Conservation (phyloP, 2,888 invertebrate species). For the Meloe dianella region DNA sequence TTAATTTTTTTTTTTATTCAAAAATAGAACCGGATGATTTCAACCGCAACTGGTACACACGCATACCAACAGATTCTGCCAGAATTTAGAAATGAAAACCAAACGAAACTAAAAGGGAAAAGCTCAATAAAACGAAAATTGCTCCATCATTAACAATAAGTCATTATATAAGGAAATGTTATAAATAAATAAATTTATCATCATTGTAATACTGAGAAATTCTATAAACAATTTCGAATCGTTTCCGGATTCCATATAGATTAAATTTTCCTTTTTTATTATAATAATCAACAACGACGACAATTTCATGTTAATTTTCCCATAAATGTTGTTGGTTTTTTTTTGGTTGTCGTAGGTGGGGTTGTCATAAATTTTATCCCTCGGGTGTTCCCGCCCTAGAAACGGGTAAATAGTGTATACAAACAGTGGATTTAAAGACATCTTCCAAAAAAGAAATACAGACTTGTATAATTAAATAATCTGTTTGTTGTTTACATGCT, state of each 20-base stretch:
- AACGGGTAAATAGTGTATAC: constrained; percentile 33
- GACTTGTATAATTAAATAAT: constrained; percentile 32
- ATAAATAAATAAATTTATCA: neutral
- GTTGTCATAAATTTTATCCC: constrained; percentile 30
- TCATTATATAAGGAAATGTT: neutral
- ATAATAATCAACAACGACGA: no score
- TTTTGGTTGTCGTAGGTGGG: constrained; percentile 16
- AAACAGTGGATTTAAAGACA: constrained; percentile 14
- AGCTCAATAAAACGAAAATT: no score
- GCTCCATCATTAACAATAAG: neutral
- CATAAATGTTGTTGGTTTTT: neutral
- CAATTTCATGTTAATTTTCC: neutral
- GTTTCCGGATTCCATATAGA: neutral
- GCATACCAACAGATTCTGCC: neutral
- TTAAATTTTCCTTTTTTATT: neutral
- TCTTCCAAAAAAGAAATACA: constrained; percentile 13
- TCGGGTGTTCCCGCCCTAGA: constrained; percentile 26
- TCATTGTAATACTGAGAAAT: neutral
- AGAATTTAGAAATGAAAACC: no score
- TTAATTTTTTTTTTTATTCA: constrained; percentile 36
- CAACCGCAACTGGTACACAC: constrained; percentile 33
- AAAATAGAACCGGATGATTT: constrained; percentile 40
- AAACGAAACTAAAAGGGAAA: no score
- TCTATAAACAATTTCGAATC: neutral
- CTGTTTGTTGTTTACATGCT: constrained; percentile 30